phyloP scores from a whole-genome alignment of 2,888 invertebrate genomes.

The Griposia aprilina region DNA sequence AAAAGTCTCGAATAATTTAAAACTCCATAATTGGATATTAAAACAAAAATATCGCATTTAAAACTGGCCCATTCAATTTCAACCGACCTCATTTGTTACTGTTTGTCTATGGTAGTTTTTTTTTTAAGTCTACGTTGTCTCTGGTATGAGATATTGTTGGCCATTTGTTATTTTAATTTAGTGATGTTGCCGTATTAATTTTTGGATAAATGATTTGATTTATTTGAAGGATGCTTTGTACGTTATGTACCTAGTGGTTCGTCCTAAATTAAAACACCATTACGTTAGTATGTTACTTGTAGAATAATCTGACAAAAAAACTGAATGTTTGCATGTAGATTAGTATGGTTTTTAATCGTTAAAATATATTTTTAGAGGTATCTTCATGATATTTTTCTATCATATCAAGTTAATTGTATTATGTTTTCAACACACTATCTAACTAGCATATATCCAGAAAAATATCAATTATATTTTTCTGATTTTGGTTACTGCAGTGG shows the following conservation, averaged over 20 bases:
- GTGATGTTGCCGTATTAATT: conserved; percentile 77
- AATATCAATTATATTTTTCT: too few species aligned
- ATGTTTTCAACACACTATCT: too few species aligned
- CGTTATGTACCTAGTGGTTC: background rate
- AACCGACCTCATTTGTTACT: conserved; percentile 84
- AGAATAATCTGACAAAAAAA: too few species aligned
- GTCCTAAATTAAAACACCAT: too few species aligned
- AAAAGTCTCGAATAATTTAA: conserved; percentile 83
- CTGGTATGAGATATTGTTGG: conserved; percentile 72
- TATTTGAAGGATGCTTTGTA: conserved; percentile 64
- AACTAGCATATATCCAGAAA: too few species aligned
- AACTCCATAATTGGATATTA: conserved; percentile 88
- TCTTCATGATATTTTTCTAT: too few species aligned
- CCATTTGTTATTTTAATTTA: conserved; percentile 87
- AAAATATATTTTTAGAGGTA: too few species aligned
- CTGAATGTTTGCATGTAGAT: too few species aligned
- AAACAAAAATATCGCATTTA: conserved; percentile 86
- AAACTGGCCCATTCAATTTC: conserved; percentile 84
- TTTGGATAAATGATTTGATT: conserved; percentile 76
- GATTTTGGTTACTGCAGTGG: too few species aligned
- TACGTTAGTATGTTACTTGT: too few species aligned
- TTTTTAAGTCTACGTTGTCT: conserved; percentile 71
- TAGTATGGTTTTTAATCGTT: too few species aligned
- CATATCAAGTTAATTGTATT: too few species aligned
- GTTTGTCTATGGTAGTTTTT: conserved; percentile 79